These are phyloP conservation scores for Novumbra hubbsi DNA, from an alignment of 2,797 vertebrate genomes.

Conservation along the genomic window DNA sequence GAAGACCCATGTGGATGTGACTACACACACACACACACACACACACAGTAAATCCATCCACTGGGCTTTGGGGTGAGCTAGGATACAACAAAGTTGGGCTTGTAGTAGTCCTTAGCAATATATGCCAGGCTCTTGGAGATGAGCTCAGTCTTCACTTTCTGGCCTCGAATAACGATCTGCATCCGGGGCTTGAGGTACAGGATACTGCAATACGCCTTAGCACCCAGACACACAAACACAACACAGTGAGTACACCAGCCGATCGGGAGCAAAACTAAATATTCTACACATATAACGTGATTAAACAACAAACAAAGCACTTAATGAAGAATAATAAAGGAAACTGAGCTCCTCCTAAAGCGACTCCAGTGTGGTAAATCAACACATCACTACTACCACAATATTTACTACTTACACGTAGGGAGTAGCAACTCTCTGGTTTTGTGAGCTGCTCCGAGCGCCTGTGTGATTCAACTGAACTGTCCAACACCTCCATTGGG, in stretches of 20 bases:
- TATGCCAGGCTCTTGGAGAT: constrained; percentile 89
- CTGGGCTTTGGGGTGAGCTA: constrained; percentile 43
- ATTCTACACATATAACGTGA: background rate
- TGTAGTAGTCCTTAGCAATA: constrained; percentile 82
- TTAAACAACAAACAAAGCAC: background rate
- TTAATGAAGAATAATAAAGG: no score
- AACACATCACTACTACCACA: background rate
- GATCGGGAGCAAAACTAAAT: background rate
- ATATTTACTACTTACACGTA: constrained; percentile 74
- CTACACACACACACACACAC: background rate
- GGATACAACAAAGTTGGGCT: constrained; percentile 87
- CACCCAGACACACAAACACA: constrained; percentile 1
- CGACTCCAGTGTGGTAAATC: background rate
- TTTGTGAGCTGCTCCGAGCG: constrained; percentile 68
- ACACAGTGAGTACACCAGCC: constrained; percentile 5
- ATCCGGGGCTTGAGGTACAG: constrained; percentile 94
- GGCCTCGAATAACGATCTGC: constrained; percentile 90
- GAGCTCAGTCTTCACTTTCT: constrained; percentile 89
- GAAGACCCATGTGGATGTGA: no score
- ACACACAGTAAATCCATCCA: background rate
- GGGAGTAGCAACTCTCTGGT: constrained; percentile 82
- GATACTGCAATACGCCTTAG: constrained; percentile 91
- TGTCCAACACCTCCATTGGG: constrained; percentile 78
- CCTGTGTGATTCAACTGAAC: constrained; percentile 65
- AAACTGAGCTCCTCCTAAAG: background rate